Conservation (phyloP, 2,888 invertebrate genomes). For the Acrocyrtus sp. region DNA sequence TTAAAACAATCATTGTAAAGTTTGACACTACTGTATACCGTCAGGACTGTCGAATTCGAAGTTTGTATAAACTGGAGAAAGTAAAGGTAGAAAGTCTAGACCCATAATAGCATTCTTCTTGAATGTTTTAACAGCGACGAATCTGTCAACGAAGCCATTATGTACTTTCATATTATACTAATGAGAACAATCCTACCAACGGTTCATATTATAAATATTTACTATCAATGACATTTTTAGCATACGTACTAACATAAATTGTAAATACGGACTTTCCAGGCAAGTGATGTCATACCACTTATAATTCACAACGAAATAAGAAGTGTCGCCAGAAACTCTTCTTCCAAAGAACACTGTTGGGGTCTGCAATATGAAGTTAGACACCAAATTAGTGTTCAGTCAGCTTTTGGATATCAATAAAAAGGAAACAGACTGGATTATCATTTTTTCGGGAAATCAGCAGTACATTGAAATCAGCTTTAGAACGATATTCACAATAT, state of each 20-base stretch:
- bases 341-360: constrained; percentile 13
- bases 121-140: constrained; percentile 20
- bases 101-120: not conserved
- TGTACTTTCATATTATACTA: no score
- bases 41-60: constrained; percentile 13
- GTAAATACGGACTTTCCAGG: constrained; percentile 23
- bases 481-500: constrained; percentile 18
- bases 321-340: no score
- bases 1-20: not conserved
- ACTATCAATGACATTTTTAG: no score
- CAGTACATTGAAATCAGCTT: constrained; percentile 9
- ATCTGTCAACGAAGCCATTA: not conserved
- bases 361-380: constrained; percentile 5
- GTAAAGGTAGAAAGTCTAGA: constrained; percentile 10
- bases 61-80: constrained; percentile 16
- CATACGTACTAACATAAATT: constrained; percentile 17
- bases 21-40: constrained; percentile 20
- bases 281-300: constrained; percentile 25
- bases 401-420: no score
- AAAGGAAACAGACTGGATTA: no score
- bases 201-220: no score
- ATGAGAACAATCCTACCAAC: no score
- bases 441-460: no score
- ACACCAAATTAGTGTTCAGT: no score
- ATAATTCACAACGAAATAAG: constrained; percentile 17